Base-by-base conservation (phyloP, 2,797 vertebrate species). In the Neosilurus mollespiculum region DNA sequence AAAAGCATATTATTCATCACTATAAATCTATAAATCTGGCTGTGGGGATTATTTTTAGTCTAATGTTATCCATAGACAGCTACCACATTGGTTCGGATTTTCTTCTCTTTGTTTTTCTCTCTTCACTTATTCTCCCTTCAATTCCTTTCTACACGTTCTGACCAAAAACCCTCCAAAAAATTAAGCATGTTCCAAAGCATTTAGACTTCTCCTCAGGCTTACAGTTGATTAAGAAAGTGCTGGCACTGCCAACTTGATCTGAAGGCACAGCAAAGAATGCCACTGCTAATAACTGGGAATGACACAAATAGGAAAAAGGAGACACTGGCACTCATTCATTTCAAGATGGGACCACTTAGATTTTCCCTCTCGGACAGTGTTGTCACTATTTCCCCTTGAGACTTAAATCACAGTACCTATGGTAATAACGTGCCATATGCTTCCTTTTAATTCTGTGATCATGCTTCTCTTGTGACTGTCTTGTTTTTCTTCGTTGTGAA, bases 201-300 rank as follows among this genome's bases (percentile, higher is more conserved):
- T 88, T 58, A 75, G 61, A 81, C 84, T 88, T 81, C 80, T 87
- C 66, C 70, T 79, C 83, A 81, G 80, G 84, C 85, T 80, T 73
- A 81, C 84, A 82, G 78, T 90, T 71, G 83, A 89, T 88, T 62
- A 78, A 16, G 81, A 83, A 75, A 34, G 66, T 30, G 71, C 51
- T 84, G 82, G 73, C 77, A 73, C 59, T 67, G 81, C 58, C 75
- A 56, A 65, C 83, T 84, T 67, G 51, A 75, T 81, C 80, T 84
- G 79, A 61, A 66, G 18, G n/a, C 71, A 78, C 34, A 58, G 49
- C 81, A 87, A 77, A 84, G 72, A 88, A 84, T 83, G 81, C 56
- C 85, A 87, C 66, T 66, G 51, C 83, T 86, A 85, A 81, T 85
- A 87, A 88, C 84, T 85, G 78, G 77, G 78, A 66, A 61, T 82